Conservation (phyloP, 1,140 invertebrate genomes). For the Meloidogyne floridensis region DNA sequence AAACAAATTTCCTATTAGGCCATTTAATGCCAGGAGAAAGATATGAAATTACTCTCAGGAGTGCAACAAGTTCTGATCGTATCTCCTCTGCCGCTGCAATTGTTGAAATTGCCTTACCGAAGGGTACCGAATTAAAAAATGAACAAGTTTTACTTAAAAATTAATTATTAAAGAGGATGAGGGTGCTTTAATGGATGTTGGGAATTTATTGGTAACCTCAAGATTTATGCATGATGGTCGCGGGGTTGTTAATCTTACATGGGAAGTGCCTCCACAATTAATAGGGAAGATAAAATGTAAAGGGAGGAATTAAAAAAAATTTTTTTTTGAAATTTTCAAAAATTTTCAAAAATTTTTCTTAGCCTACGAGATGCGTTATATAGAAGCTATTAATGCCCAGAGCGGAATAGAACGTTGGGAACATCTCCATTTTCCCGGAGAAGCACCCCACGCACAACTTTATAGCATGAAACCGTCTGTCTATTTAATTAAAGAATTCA, state of each 20-base stretch:
- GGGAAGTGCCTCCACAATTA: conserved; percentile 60
- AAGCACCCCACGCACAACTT: conserved; percentile 44
- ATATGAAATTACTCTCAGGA: conserved; percentile 64
- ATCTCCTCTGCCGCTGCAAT: conserved; percentile 62
- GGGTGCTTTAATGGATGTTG: conserved; percentile 63
- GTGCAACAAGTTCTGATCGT: conserved; percentile 44
- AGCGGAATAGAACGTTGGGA: conserved; percentile 41
- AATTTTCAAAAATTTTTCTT: conserved; percentile 30
- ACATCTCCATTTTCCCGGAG: conserved; percentile 51
- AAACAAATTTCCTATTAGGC: conserved; percentile 53
- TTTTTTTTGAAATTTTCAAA: conserved; percentile 53
- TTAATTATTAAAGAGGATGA: conserved; percentile 31
- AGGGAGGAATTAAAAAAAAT: not conserved
- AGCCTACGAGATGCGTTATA: conserved; percentile 39
- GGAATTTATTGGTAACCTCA: conserved; percentile 61
- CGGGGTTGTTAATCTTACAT: conserved; percentile 62
- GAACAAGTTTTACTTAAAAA: not conserved
- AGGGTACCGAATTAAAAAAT: conserved; percentile 35
- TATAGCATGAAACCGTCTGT: conserved; percentile 14
- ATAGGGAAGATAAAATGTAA: conserved; percentile 51
- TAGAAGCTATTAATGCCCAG: conserved; percentile 6
- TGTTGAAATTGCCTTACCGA: conserved; percentile 63
- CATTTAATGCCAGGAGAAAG: conserved; percentile 59
- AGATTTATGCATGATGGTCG: conserved; percentile 54
- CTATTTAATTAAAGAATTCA: conserved; percentile 6